Evolutionary conservation across 2,888 invertebrate species (phyloP).

Genomic region (Hyposoter dolosus): DNA sequence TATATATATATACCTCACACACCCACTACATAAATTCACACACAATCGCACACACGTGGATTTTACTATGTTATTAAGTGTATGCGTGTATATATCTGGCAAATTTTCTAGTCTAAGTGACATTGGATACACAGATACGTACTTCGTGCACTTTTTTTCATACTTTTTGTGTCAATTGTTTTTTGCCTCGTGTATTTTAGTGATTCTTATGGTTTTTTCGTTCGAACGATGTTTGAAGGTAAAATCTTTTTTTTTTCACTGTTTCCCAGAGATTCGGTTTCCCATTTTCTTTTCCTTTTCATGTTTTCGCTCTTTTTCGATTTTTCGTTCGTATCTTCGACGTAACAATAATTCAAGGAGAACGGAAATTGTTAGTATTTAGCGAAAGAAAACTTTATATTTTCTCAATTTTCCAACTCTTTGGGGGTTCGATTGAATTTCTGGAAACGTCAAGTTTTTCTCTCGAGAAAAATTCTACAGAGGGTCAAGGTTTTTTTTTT

Average conservation of each 20-base stretch:
- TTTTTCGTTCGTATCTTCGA: neutral
- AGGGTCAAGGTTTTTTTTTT: no score
- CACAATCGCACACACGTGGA: constrained; percentile 8
- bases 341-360: neutral
- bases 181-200: neutral
- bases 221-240: neutral
- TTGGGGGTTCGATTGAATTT: neutral
- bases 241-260: neutral
- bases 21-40: constrained; percentile 26
- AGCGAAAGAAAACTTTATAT: neutral
- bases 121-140: constrained; percentile 30
- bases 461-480: neutral
- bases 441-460: neutral
- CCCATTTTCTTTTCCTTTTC: neutral
- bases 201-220: neutral
- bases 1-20: constrained; percentile 65
- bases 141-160: neutral
- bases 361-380: neutral
- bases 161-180: neutral
- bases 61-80: constrained; percentile 28
- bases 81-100: constrained; percentile 10
- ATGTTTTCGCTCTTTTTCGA: neutral
- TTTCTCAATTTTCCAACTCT: neutral
- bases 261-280: neutral
- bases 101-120: constrained; percentile 41